These are phyloP conservation scores for Antrozous pallidus DNA, from an alignment of 2,797 vertebrate species.

Conservation along the genomic window DNA sequence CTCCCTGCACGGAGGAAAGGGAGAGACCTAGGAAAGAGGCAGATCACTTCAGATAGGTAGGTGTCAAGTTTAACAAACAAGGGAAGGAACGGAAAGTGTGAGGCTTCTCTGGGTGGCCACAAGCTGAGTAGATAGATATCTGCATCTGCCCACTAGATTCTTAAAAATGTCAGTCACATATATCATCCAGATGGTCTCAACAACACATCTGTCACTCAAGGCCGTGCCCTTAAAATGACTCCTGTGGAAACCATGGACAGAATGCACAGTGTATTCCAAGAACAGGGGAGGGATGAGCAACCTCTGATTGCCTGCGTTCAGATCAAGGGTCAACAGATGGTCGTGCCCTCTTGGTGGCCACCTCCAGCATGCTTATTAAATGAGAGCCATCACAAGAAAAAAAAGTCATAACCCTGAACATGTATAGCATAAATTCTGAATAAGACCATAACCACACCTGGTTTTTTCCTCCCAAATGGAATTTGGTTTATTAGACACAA, in stretches of 20 bases:
- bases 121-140: background rate
- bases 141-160: background rate
- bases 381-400: background rate
- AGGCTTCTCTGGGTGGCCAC: background rate
- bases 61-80: background rate
- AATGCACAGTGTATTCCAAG: background rate
- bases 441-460: background rate
- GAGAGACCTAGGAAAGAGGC: background rate
- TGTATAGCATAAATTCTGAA: background rate
- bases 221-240: background rate
- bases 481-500: background rate
- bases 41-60: background rate
- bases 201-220: too few relatives aligned
- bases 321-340: accelerated
- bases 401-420: background rate
- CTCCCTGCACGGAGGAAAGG: accelerated
- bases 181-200: background rate
- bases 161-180: background rate
- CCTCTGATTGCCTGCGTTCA: background rate
- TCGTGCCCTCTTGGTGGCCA: background rate
- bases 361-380: background rate
- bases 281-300: background rate
- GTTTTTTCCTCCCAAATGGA: background rate
- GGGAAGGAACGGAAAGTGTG: too few relatives aligned
- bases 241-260: background rate